Base-by-base conservation (phyloP, 2,113 vertebrate genomes). In the Oreochromis aureus region DNA sequence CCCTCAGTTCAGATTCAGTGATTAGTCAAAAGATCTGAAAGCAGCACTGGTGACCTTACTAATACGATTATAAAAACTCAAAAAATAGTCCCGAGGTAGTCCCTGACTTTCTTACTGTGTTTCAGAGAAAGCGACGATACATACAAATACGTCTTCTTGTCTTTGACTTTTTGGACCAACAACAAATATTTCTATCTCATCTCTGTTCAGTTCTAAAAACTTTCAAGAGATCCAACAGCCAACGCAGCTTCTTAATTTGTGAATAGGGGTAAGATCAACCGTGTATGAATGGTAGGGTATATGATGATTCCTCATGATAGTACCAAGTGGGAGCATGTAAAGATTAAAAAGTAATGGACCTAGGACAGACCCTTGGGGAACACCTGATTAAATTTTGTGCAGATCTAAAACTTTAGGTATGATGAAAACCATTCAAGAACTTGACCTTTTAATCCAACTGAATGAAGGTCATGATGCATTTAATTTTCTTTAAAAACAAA, bases 41-140 rank as follows among this genome's bases (percentile, higher is more conserved):
- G 32, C 6, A 2, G 18, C 61, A 66, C 59, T 36, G 59, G 10
- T 39, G 61, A 39, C 19, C 34, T 69, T 39, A n/a, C n/a, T 22
- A 9, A 41, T 69, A 41, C 9, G 63, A 69, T 0, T 69, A n/a
- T 69, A 41, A 44, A 44, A 24, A 71, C 5, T 71, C n/a, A 71
- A 39, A 71, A 71, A 71, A 16, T 44, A 24, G 2, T 71, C n/a
- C 66, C 5, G 12, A 71, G n/a, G 39, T 27, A 27, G 27, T 39
- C 39, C 34, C 61, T 7, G 19, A 66, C 32, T 66, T 66, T 18
- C 32, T 66, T 58, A 5, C 8, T 13, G 61, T 39, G 34, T 66
- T 66, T 66, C 61, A 0, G 1, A 8, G 61, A 66, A 66, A 10
- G 2, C 39, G 61, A 36, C 36, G 0, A 66, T 39, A 36, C 36